Conservation (phyloP, 2,888 invertebrate genomes). For the Villa cingulata region DNA sequence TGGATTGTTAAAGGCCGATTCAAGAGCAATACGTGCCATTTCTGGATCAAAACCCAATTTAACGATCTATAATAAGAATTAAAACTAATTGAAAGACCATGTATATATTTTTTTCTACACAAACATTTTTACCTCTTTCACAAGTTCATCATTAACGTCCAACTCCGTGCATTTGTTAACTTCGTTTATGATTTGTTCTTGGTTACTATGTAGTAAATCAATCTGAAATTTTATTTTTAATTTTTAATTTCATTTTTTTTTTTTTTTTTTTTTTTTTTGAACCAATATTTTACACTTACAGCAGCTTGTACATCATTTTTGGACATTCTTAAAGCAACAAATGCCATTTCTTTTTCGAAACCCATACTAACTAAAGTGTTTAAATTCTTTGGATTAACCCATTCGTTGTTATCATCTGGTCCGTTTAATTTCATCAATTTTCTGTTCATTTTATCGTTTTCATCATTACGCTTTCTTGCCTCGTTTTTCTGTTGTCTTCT, state of each 20-base stretch:
- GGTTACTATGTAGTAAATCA: constrained; percentile 25
- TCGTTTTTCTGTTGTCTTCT: constrained; percentile 39
- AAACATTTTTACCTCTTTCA: constrained; percentile 17
- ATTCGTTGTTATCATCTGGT: constrained; percentile 15
- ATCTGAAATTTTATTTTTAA: constrained; percentile 5
- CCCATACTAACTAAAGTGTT: constrained; percentile 53
- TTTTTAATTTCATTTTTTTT: not conserved
- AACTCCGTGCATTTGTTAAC: constrained; percentile 13
- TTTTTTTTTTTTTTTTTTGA: too few relatives aligned
- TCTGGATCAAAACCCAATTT: constrained; percentile 47
- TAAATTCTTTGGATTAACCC: constrained; percentile 33
- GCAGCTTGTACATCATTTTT: constrained; percentile 58
- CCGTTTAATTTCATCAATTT: constrained; percentile 12
- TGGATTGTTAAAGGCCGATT: constrained; percentile 41
- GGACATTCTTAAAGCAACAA: constrained; percentile 46
- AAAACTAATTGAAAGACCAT: not conserved
- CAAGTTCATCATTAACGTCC: constrained; percentile 15
- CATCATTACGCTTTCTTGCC: constrained; percentile 39
- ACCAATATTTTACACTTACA: not conserved
- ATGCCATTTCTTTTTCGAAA: constrained; percentile 44
- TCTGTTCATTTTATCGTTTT: constrained; percentile 35
- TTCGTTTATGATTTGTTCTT: constrained; percentile 19
- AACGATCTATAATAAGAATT: constrained; percentile 18
- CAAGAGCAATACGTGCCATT: constrained; percentile 42
- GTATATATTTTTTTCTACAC: not conserved